Evolutionary conservation across 2,797 vertebrate genomes (phyloP).

Genomic region (Nyctalus aviator): DNA sequence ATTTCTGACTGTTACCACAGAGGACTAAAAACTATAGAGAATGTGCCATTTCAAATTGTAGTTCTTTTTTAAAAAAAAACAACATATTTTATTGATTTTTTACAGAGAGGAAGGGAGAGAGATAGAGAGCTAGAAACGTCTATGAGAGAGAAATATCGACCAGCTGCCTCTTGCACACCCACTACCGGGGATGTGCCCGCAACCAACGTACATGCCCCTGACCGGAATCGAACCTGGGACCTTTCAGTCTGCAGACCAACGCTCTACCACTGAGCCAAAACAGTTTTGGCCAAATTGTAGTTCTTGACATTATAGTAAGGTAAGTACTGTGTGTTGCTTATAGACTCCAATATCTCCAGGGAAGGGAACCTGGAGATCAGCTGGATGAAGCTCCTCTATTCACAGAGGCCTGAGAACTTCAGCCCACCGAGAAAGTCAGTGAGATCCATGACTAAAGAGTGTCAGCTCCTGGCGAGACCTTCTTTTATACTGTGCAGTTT

Average conservation of each 20-base stretch:
- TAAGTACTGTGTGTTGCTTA: neutral
- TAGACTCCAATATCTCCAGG: neutral
- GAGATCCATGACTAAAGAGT: neutral
- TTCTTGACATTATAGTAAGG: neutral
- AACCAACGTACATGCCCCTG: too few relatives aligned
- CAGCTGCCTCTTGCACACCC: too few relatives aligned
- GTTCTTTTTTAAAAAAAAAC: too few relatives aligned
- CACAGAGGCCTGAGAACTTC: neutral
- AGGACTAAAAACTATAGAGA: neutral
- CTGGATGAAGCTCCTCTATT: neutral
- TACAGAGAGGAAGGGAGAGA: too few relatives aligned
- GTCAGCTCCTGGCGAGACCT: neutral
- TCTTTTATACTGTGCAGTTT: neutral
- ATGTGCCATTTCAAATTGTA: neutral
- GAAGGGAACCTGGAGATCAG: neutral
- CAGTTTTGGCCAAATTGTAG: neutral
- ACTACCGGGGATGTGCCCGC: too few relatives aligned
- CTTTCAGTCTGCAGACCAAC: too few relatives aligned
- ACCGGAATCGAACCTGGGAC: too few relatives aligned
- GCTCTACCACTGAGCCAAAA: too few relatives aligned
- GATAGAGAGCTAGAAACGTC: too few relatives aligned
- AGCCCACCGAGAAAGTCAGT: neutral
- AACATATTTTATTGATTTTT: too few relatives aligned
- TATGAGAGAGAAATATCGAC: too few relatives aligned
- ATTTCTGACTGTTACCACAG: neutral